Evolutionary conservation across 2,797 vertebrate genomes (phyloP), one percentile per base, ranked within the genome.

Genomic region (Mus minutoides): DNA sequence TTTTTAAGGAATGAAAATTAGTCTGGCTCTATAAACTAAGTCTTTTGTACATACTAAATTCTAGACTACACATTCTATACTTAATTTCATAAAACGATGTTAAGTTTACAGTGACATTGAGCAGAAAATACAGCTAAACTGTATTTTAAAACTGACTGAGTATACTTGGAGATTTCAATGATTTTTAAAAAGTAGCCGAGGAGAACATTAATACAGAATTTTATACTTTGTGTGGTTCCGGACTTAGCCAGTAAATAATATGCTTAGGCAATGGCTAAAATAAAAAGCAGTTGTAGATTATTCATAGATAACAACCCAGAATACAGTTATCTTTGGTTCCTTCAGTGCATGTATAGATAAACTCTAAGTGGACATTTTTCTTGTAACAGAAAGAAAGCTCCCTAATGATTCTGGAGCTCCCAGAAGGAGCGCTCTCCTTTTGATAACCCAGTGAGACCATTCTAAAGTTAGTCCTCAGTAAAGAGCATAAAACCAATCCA

Each of bases 181-280:
- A 52, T 73, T 92, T 76, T 77, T 37, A 37, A 54, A 69, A 52
- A 69, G 60, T 37, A 89, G 8, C 16, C 2, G 3, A 69, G 83
- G 49, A 91, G 96, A 90, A 76, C 69, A 86, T 54, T 85, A 96
- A 88, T 71, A 75, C 12, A 82, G 31, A 88, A 34, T 86, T 94
- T 96, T 92, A 71, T 82, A 58, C 71, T 92, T 97, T 89, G 37
- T 9, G 86, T 64, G 93, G 73, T 94, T 71, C 91, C 12, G 26
- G 94, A 46, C 58, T 78, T 77, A 67, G 62, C 52, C 49, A 77
- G 67, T 79, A 92, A 94, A 91, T 78, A 64, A 46, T 24, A 56
- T 67, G 29, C 31, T 75, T 76, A 75, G 52, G 22, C 29, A 90
- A 88, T 34, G 56, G 86, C 40, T 92, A 71, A 95, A 84, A 90